Percentiles rank a stretch among this genome's conserved stretches.
These are phyloP conservation scores for Leucoraja erinaceus DNA, from an alignment of 2,113 vertebrate species.

Conservation along the genomic window DNA sequence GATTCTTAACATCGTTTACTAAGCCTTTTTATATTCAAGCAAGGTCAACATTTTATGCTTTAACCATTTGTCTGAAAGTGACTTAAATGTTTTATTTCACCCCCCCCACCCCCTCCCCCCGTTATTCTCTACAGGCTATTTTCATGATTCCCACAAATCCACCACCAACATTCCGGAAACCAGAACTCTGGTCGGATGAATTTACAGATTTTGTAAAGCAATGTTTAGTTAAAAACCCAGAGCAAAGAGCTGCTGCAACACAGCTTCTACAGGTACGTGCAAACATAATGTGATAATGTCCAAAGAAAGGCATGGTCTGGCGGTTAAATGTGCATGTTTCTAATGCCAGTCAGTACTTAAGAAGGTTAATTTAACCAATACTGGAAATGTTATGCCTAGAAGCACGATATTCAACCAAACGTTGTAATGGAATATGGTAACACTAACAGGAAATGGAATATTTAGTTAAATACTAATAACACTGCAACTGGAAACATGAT, in stretches of 20 bases:
- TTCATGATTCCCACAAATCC: conserved; percentile 97
- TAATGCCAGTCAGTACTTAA: too few species aligned
- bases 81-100: background rate
- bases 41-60: background rate
- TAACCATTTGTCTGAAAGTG: background rate
- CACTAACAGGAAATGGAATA: background rate
- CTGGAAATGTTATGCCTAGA: background rate
- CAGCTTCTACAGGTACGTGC: conserved; percentile 78
- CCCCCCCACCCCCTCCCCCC: conserved; percentile 34
- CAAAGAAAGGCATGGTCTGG: too few species aligned
- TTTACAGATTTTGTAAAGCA: conserved; percentile 79
- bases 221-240: conserved; percentile 86
- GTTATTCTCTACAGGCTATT: conserved; percentile 68
- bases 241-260: conserved; percentile 78
- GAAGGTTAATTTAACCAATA: background rate
- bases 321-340: too few species aligned
- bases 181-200: conserved; percentile 69
- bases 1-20: background rate
- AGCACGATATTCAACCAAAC: background rate
- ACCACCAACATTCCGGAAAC: conserved; percentile 77
- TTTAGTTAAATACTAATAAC: background rate
- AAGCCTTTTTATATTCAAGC: background rate
- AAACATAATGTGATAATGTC: background rate
- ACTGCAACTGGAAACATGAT: background rate
- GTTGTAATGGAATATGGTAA: background rate